Base-by-base conservation (phyloP, 1,140 invertebrate genomes). In the Bombus ignitus region DNA sequence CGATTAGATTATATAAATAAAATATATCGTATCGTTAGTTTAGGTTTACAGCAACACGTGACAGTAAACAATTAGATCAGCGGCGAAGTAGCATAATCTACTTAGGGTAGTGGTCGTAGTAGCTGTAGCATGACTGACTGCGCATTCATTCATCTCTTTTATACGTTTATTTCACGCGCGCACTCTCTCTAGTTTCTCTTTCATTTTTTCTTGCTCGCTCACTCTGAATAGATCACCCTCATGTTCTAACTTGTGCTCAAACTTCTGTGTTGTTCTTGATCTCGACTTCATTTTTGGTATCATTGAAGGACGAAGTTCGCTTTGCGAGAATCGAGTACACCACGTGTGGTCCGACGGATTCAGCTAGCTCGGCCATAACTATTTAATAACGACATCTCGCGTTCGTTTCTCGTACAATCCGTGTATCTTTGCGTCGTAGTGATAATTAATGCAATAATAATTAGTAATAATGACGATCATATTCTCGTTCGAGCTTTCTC, bases 11-110 rank as follows among this genome's bases (percentile, higher is more conserved):
- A 93, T 94, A 94, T 94, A 94, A 94, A 94, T 94, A 94, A 94
- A 94, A 94, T 94, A 94, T 94, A 94, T 94, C 93, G 91, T 94
- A 93, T 93, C 84, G 88, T 91, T 92, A 92, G 90, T 93, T 93
- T 93, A 94, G 90, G 93, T 94, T 94, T 94, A 94, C 92, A 94
- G 92, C 92, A 94, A 94, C 92, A 93, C 92, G 91, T 94, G 93
- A 94, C 94, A 93, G 93, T 94, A 94, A 94, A 94, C 94, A 94
- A 94, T 94, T 92, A 94, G 93, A 94, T 94, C 91, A 94, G 93
- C 92, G 89, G 93, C 92, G 92, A 94, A 94, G 91, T 94, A 94
- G 94, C 93, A 90, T 92, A 92, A 91, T 92, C 93, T 93, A 94
- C 91, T 92, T 90, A 70, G 93, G 89, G 90, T 94, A 93, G 91